A percentile compares a stretch with the other conserved stretches of the same genome.
Conservation (phyloP, 1,140 invertebrate genomes). For the Ceratoteleas bidentatus region DNA sequence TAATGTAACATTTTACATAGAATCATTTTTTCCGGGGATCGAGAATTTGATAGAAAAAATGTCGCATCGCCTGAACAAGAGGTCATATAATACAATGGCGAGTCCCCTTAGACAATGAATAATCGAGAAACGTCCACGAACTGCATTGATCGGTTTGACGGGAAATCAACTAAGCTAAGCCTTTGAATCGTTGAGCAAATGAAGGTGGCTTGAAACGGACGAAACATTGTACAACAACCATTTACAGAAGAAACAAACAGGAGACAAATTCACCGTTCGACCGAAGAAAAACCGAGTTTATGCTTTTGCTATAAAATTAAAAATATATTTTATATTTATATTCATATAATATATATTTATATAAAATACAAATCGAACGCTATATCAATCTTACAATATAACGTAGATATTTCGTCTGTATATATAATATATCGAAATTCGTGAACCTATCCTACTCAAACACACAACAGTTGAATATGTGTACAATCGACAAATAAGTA, state of each 20-base stretch:
- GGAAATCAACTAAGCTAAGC: slow-evolving; percentile 25
- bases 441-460: no score
- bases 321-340: slow-evolving; percentile 23
- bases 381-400: no score
- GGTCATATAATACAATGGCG: slow-evolving; percentile 37
- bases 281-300: slow-evolving; percentile 13
- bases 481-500: no score
- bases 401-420: no score
- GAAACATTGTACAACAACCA: slow-evolving; percentile 29
- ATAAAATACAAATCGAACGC: no score
- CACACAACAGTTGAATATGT: no score
- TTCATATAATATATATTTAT: no score
- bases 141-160: neutral
- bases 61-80: slow-evolving; percentile 4
- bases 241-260: neutral
- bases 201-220: slow-evolving; percentile 36
- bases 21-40: slow-evolving; percentile 10
- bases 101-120: slow-evolving; percentile 26
- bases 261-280: no score
- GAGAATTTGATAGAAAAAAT: slow-evolving; percentile 32
- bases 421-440: no score
- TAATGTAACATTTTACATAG: slow-evolving; percentile 41
- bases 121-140: neutral
- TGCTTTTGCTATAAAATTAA: slow-evolving; percentile 12
- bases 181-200: slow-evolving; percentile 48